Evolutionary conservation across 2,113 vertebrate species (phyloP).

Genomic region (Synodontis membranacea): DNA sequence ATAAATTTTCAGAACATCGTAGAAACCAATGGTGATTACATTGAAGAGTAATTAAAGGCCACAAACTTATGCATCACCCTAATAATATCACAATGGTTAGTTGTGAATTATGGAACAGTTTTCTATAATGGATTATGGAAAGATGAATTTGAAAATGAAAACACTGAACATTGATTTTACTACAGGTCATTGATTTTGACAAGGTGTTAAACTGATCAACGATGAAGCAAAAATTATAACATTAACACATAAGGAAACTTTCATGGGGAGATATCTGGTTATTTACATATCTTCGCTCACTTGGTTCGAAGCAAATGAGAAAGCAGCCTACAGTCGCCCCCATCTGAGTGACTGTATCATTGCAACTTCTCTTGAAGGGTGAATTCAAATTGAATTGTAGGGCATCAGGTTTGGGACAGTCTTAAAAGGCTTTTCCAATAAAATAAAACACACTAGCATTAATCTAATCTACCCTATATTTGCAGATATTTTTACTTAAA

Average conservation of each 20-base stretch:
- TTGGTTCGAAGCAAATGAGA: neutral
- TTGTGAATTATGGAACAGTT: neutral
- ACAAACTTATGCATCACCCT: too few relatives aligned
- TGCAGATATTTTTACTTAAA: neutral
- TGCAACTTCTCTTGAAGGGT: neutral
- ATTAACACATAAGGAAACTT: neutral
- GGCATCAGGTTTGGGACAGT: too few relatives aligned
- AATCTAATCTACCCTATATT: neutral
- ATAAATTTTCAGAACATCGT: too few relatives aligned
- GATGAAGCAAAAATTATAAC: neutral
- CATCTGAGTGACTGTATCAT: slow-evolving; percentile 12
- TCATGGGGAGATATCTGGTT: neutral
- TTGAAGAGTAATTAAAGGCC: too few relatives aligned
- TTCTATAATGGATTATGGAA: neutral
- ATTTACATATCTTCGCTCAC: neutral
- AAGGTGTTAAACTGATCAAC: neutral
- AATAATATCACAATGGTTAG: neutral
- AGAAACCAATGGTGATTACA: too few relatives aligned
- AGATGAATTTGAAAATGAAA: neutral
- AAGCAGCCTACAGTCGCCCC: slow-evolving; percentile 20
- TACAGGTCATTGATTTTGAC: too few relatives aligned
- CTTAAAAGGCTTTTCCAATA: neutral
- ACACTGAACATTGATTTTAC: neutral
- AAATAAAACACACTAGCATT: neutral
- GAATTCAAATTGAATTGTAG: neutral